A percentile compares a stretch with the other conserved stretches of the same genome.
phyloP scores from a whole-genome alignment of 2,888 invertebrate species.

The Drosophila anomalata region DNA sequence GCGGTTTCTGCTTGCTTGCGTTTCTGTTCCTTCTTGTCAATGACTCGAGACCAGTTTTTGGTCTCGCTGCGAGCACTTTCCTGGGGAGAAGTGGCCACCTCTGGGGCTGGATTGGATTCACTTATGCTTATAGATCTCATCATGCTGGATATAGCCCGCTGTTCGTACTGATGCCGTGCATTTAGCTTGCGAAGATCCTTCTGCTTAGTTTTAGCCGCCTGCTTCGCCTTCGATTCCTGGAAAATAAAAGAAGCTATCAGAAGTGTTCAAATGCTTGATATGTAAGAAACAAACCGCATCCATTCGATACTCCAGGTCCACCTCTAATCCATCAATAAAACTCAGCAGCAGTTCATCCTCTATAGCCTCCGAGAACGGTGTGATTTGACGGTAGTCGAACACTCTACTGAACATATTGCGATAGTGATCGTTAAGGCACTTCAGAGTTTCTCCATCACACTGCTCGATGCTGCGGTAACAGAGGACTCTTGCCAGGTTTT shows the following conservation, averaged over 20 bases:
- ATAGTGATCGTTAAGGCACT: constrained; percentile 89
- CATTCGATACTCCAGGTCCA: constrained; percentile 85
- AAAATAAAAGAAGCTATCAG: neutral
- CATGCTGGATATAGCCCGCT: constrained; percentile 82
- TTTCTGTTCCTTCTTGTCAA: constrained; percentile 84
- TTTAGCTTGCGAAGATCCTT: constrained; percentile 73
- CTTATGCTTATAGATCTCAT: constrained; percentile 76
- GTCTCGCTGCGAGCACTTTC: constrained; percentile 58
- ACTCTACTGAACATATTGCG: constrained; percentile 85
- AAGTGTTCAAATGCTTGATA: neutral
- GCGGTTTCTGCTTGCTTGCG: constrained; percentile 78
- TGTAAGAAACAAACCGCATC: constrained; percentile 56
- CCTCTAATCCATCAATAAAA: constrained; percentile 84
- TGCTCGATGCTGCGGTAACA: constrained; percentile 88
- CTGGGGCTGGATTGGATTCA: constrained; percentile 50
- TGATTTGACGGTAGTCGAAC: constrained; percentile 88
- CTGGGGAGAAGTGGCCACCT: constrained; percentile 42
- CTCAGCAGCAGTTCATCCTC: constrained; percentile 85
- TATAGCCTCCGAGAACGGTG: constrained; percentile 88
- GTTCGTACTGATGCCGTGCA: constrained; percentile 79
- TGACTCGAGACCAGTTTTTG: constrained; percentile 81
- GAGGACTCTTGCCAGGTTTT: constrained; percentile 89
- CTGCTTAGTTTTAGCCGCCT: constrained; percentile 63
- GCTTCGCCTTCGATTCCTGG: constrained; percentile 53
- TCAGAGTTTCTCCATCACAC: constrained; percentile 86